phyloP scores from a whole-genome alignment of 1,140 invertebrate species.

The Pantala flavescens region DNA sequence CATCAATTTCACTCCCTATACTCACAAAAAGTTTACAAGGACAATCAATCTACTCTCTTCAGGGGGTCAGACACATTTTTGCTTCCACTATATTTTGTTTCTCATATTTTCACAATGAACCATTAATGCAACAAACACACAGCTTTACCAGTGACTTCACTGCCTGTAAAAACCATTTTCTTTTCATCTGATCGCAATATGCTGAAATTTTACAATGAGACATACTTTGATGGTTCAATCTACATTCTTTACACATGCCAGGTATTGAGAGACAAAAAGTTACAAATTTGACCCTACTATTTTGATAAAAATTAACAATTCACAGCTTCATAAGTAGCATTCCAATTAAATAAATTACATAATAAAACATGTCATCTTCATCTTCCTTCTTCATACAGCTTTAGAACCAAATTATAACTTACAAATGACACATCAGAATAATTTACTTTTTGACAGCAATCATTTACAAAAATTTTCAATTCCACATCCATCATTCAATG shows the following conservation, averaged over 20 bases:
- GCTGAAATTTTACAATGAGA: no score
- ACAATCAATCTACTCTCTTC: constrained; percentile 4
- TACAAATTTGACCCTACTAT: neutral
- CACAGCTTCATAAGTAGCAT: neutral
- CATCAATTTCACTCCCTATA: neutral
- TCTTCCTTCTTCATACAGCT: neutral
- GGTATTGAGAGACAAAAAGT: neutral
- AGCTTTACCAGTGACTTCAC: neutral
- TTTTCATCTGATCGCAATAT: no score
- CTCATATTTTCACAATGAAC: neutral
- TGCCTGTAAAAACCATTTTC: neutral
- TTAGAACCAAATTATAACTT: neutral
- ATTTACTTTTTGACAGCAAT: neutral
- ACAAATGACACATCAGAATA: neutral
- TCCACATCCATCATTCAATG: no score
- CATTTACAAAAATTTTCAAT: neutral
- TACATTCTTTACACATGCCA: neutral
- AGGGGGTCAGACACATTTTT: neutral
- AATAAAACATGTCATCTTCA: neutral
- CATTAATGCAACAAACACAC: neutral
- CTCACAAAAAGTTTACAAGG: neutral
- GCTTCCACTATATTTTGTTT: neutral
- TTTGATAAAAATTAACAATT: no score
- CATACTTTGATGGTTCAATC: neutral
- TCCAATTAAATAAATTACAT: neutral